A percentile compares a stretch with the other conserved stretches of the same genome.
phyloP scores from a whole-genome alignment of 2,888 invertebrate genomes.

The Polymixis lichenea region DNA sequence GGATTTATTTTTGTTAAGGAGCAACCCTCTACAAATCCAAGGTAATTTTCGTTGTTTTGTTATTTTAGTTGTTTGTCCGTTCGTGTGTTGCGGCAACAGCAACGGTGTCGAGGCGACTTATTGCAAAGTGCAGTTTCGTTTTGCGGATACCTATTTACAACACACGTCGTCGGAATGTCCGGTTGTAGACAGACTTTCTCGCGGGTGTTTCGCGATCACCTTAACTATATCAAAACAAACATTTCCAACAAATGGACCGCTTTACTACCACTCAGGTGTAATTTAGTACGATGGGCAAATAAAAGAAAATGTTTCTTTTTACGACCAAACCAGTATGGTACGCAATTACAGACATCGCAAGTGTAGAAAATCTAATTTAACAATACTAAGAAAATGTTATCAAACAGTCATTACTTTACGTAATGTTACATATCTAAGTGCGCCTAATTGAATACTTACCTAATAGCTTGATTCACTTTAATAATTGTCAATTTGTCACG shows the following conservation, averaged over 20 bases:
- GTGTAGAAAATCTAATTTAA: conserved; percentile 35
- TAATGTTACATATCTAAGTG: conserved; percentile 36
- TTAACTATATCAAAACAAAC: conserved; percentile 65
- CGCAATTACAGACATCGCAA: conserved; percentile 10
- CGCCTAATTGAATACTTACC: conserved; percentile 48
- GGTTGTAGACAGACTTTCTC: conserved; percentile 79
- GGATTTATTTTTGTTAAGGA: conserved; percentile 78
- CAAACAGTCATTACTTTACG: conserved; percentile 36
- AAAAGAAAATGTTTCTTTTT: conserved; percentile 33
- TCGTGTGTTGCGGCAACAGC: conserved; percentile 73
- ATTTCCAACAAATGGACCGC: conserved; percentile 34
- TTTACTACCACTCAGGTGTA: conserved; percentile 1
- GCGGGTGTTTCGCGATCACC: conserved; percentile 72
- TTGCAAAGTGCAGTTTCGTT: conserved; percentile 82
- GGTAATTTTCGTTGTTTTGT: conserved; percentile 77
- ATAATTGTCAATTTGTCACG: conserved; percentile 50
- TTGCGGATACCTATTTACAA: conserved; percentile 84
- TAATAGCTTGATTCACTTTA: conserved; percentile 47
- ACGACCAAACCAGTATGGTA: conserved; percentile 1
- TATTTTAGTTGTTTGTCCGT: conserved; percentile 63
- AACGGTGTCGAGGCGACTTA: conserved; percentile 75
- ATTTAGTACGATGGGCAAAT: conserved; percentile 24
- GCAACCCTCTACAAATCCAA: conserved; percentile 78
- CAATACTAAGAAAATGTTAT: conserved; percentile 34
- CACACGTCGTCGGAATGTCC: conserved; percentile 77